Percentiles rank a stretch among this genome's conserved stretches.
phyloP scores from a whole-genome alignment of 1,140 invertebrate species.

The Phocides pigmalion region DNA sequence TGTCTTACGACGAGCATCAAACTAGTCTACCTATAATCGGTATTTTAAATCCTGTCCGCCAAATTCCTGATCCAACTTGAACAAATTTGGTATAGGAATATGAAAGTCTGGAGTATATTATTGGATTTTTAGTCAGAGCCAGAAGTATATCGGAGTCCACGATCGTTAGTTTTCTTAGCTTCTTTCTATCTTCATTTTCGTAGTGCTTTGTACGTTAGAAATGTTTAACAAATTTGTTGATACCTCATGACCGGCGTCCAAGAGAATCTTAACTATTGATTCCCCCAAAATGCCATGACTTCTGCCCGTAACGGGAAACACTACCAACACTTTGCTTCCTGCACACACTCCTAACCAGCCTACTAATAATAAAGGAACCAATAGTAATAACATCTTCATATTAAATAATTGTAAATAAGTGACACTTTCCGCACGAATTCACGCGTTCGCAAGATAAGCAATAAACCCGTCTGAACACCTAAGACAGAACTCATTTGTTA shows the following conservation, averaged over 20 bases:
- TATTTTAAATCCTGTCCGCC: too few relatives aligned
- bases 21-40: too few relatives aligned
- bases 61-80: too few relatives aligned
- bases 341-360: conserved; percentile 12
- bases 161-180: too few relatives aligned
- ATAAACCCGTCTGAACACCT: not conserved
- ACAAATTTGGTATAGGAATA: too few relatives aligned
- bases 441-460: not conserved
- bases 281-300: conserved; percentile 55
- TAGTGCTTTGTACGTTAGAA: too few relatives aligned
- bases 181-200: too few relatives aligned
- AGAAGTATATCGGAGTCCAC: too few relatives aligned
- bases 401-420: not conserved
- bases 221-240: not conserved
- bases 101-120: too few relatives aligned
- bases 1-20: too few relatives aligned
- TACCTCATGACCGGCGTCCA: conserved; percentile 56
- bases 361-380: too few relatives aligned
- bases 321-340: conserved; percentile 48
- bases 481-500: not conserved
- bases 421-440: not conserved
- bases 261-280: conserved; percentile 43
- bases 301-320: conserved; percentile 48
- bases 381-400: conserved; percentile 11
- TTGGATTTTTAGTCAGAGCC: too few relatives aligned